Evolutionary conservation across 64 coral and sea anemone genomes (phyloP), one percentile per base, ranked within the genome.

Genomic region (Porites lutea): DNA sequence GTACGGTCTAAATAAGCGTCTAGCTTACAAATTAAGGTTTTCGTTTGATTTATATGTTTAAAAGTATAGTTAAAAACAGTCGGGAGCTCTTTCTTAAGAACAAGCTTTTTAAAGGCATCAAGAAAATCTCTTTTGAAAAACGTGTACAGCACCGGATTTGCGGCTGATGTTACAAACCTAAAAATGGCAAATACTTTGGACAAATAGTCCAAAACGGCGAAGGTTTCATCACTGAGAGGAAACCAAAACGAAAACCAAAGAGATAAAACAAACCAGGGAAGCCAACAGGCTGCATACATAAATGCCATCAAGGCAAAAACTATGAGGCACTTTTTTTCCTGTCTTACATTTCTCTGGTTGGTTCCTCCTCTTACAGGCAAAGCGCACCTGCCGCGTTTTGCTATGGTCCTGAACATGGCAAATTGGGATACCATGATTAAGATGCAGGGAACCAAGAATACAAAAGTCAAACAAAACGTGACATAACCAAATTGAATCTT

Each of bases 111-210:
- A 22, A 88, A 77, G 70, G 91, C 91, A 65, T 47, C 10, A n/a
- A 92, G 83, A 53, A 92, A 92, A 65, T 92, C 91, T 19, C 82
- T 73, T 79, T 92, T 92, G 23, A 92, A 92, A 81, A 92, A 92
- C 8, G 91, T 92, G 58, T 92, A 92, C 20, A 92, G 58, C 48
- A 92, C 16, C 19, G 91, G 91, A 69, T 92, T 92, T 57, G 87
- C 75, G 16, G 79, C 59, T 18, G 82, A 92, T 8, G 91, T 92
- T 8, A 63, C 19, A 65, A 77, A 87, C 37, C 91, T 50, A n/a
- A 92, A 74, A 50, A 92, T 78, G 6, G 45, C 82, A 65, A 92
- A 86, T 19, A 66, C 61, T 18, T 68, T 19, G 18, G 81, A 65
- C 48, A 84, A 7, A n/a, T 67, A 11, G 21, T 6, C 2, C 59